Base-by-base conservation (phyloP, 2,888 invertebrate species). In the Automeris io region DNA sequence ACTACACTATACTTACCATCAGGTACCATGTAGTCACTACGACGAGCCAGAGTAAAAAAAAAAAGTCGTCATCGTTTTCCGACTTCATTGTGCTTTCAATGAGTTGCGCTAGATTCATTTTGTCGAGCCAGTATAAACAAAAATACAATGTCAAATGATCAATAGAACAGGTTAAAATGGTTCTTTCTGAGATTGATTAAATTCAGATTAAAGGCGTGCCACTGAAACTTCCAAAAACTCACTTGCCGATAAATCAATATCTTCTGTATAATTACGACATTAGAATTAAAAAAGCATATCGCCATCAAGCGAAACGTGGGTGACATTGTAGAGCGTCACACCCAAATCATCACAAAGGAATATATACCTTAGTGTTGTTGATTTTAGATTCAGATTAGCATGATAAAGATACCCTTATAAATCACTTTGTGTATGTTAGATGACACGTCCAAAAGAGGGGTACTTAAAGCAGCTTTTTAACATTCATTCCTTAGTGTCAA, bases 401-500 rank as follows among this genome's bases (percentile, higher is more conserved):
- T 8, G 4, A 22, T 13, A 11, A 2, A 7, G 1, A n/a, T 2
- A 8, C 4, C 21, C 1, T 5, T 23, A 32, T 37, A 37, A 37
- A 37, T 55, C 49, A 56, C 49, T 55, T 58, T 57, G 40, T 44
- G 43, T 41, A 40, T 33, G 44, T 38, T 39, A 43, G 41, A 42
- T 50, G 51, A 40, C 54, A 51, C 43, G 43, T 37, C 38, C 39
- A 18, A 41, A 47, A 46, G 48, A 47, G 8, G n/a, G 16, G 45
- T 51, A 51, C 43, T 53, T 51, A 23, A 49, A 49, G 41, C 46
- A 43, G 41, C 33, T 51, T 41, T 46, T 62, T 62, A 65, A 61
- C 63, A 72, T 73, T 70, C 63, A 64, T 69, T 70, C 67, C 60
- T 60, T 58, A 62, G 58, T 65, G 68, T 70, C 64, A 51, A 50